A percentile compares a stretch with the other conserved stretches of the same genome.
Evolutionary conservation across 2,888 invertebrate species (phyloP).

Genomic region (Acronicta psi): DNA sequence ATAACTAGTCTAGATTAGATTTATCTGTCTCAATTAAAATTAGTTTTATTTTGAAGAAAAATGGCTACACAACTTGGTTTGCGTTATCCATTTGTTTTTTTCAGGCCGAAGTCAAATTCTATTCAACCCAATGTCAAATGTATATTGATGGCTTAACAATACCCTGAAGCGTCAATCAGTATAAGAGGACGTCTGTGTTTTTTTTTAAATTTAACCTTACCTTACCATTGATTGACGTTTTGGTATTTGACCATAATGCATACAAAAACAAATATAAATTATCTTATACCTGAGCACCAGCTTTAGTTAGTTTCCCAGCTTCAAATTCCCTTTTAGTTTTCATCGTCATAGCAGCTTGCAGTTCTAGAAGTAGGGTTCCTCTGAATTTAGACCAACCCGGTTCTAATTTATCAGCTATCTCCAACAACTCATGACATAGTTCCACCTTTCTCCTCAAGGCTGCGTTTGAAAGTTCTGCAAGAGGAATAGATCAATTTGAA

Average conservation of each 20-base stretch:
- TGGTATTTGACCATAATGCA: background rate
- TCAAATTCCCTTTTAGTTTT: conserved; percentile 88
- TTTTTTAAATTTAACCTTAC: no score
- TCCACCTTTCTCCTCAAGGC: conserved; percentile 90
- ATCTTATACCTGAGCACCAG: conserved; percentile 84
- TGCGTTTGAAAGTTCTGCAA: conserved; percentile 88
- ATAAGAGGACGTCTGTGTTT: background rate
- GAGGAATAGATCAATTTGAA: background rate
- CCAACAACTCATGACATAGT: conserved; percentile 91
- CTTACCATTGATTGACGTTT: no score
- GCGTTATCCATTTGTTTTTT: no score
- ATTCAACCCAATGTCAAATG: no score
- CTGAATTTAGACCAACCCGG: conserved; percentile 91
- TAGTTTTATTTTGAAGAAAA: no score
- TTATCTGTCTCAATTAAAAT: no score
- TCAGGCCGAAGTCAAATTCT: no score
- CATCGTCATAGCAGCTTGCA: conserved; percentile 90
- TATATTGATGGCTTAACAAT: background rate
- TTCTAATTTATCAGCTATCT: conserved; percentile 90
- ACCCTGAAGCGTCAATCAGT: background rate
- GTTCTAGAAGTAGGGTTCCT: conserved; percentile 90
- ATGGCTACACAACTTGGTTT: no score
- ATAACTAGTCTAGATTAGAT: no score
- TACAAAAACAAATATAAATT: background rate
- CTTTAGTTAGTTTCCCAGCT: conserved; percentile 84